A percentile compares a stretch with the other conserved stretches of the same genome.
Conservation (phyloP, 1,140 invertebrate genomes). For the Antheraea mylitta region DNA sequence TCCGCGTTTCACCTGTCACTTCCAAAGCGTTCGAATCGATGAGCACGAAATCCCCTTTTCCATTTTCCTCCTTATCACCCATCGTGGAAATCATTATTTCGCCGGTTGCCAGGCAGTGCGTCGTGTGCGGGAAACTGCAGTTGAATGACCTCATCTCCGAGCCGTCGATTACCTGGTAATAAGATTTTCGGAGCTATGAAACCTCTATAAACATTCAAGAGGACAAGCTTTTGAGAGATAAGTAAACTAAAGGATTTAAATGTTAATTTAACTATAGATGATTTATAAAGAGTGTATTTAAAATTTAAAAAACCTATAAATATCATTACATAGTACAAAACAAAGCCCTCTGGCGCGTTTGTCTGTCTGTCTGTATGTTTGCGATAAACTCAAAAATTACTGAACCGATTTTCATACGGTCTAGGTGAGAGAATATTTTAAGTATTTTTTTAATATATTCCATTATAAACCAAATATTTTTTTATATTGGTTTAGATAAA, state of each 20-base stretch:
- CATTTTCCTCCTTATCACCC: slow-evolving; percentile 90
- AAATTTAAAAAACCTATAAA: too few species aligned
- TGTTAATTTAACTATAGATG: neutral
- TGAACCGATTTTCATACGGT: too few species aligned
- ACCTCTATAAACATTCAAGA: slow-evolving; percentile 28
- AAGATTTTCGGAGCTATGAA: slow-evolving; percentile 49
- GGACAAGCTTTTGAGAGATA: slow-evolving; percentile 21
- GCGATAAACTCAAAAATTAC: too few species aligned
- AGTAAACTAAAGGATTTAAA: neutral
- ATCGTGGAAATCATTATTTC: slow-evolving; percentile 97
- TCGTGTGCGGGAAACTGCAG: slow-evolving; percentile 92
- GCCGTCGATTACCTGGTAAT: slow-evolving; percentile 84
- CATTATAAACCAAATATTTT: too few species aligned
- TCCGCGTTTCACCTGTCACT: slow-evolving; percentile 80
- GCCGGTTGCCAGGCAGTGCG: slow-evolving; percentile 94
- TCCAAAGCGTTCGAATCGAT: slow-evolving; percentile 91
- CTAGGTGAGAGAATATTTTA: too few species aligned
- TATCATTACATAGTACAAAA: neutral
- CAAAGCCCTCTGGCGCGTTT: too few species aligned
- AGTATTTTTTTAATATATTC: too few species aligned
- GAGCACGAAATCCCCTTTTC: slow-evolving; percentile 93
- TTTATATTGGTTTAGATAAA: too few species aligned
- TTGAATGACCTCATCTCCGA: slow-evolving; percentile 87
- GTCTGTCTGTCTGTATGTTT: too few species aligned
- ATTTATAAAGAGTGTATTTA: too few species aligned